Evolutionary conservation across 2,113 vertebrate species (phyloP).

Genomic region (Platanista minor): DNA sequence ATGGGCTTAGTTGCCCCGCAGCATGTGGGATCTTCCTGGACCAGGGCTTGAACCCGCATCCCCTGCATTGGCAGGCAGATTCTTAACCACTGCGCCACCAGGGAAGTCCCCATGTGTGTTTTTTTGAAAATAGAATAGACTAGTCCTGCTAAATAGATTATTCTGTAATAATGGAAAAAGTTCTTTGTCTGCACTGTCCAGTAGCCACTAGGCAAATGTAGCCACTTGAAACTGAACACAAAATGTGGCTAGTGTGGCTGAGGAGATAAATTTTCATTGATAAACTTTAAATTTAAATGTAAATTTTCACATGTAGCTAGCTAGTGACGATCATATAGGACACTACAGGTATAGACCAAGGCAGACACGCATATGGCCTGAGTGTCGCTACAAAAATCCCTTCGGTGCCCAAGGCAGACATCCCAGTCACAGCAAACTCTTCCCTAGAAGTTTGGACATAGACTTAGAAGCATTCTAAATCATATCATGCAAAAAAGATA

Average conservation of each 20-base stretch:
- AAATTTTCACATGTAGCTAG: not conserved
- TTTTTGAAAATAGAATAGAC: not conserved
- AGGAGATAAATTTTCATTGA: not conserved
- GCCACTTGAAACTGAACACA: not conserved
- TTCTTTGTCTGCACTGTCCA: not conserved
- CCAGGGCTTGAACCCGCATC: too few species aligned
- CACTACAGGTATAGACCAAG: not conserved
- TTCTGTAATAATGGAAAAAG: not conserved
- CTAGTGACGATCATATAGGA: not conserved
- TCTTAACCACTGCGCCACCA: too few species aligned
- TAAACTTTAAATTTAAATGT: not conserved
- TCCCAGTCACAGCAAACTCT: not conserved
- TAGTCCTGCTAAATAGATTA: not conserved
- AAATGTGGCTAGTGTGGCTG: not conserved
- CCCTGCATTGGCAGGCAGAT: too few species aligned
- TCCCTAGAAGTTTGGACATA: not conserved
- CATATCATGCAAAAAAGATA: not conserved
- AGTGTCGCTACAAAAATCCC: not conserved
- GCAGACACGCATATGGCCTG: not conserved
- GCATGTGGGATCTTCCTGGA: too few species aligned
- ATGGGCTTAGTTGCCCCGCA: too few species aligned
- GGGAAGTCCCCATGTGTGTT: not conserved
- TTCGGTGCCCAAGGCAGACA: not conserved
- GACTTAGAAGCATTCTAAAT: not conserved
- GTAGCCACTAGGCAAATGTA: not conserved